Percentiles rank a stretch among this genome's conserved stretches.
Evolutionary conservation across 2,888 invertebrate genomes (phyloP).

Genomic region (Drosophila yooni): DNA sequence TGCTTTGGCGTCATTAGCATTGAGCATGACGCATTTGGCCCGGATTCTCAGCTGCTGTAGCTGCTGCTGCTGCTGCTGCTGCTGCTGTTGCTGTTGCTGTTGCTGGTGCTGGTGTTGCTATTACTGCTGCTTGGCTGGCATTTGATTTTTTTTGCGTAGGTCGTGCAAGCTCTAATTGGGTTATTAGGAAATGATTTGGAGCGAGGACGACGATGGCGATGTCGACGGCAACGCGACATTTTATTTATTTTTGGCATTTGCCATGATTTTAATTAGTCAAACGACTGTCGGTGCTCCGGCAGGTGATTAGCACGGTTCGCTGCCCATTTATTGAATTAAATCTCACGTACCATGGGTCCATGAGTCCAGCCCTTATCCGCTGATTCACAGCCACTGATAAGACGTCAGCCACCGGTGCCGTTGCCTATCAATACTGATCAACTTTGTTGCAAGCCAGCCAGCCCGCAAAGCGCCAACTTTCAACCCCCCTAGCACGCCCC

Average conservation of each 20-base stretch:
- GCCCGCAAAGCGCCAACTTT: not conserved
- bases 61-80: slow-evolving; percentile 3
- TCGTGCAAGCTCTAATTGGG: slow-evolving; percentile 67
- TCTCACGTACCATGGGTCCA: slow-evolving; percentile 17
- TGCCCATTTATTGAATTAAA: slow-evolving; percentile 50
- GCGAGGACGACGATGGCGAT: slow-evolving; percentile 26
- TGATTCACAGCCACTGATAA: slow-evolving; percentile 56
- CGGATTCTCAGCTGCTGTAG: slow-evolving; percentile 22
- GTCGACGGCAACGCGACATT: slow-evolving; percentile 31
- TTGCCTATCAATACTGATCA: slow-evolving; percentile 56
- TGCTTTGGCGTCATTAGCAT: slow-evolving; percentile 27
- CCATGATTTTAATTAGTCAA: slow-evolving; percentile 65
- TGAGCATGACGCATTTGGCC: slow-evolving; percentile 59
- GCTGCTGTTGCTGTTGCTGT: too few species aligned
- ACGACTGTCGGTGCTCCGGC: slow-evolving; percentile 5
- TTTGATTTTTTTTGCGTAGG: slow-evolving; percentile 39
- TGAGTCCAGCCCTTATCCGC: slow-evolving; percentile 21
- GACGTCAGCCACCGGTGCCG: slow-evolving; percentile 3
- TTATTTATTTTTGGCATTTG: slow-evolving; percentile 63
- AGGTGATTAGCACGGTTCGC: slow-evolving; percentile 54
- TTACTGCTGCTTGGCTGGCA: slow-evolving; percentile 1
- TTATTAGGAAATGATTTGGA: slow-evolving; percentile 73
- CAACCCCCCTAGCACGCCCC: not conserved
- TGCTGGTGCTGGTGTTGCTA: not conserved
- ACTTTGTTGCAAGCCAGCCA: slow-evolving; percentile 1